Conservation (phyloP, 2,888 invertebrate species). For the Spatulosminthurus flaviceps region DNA sequence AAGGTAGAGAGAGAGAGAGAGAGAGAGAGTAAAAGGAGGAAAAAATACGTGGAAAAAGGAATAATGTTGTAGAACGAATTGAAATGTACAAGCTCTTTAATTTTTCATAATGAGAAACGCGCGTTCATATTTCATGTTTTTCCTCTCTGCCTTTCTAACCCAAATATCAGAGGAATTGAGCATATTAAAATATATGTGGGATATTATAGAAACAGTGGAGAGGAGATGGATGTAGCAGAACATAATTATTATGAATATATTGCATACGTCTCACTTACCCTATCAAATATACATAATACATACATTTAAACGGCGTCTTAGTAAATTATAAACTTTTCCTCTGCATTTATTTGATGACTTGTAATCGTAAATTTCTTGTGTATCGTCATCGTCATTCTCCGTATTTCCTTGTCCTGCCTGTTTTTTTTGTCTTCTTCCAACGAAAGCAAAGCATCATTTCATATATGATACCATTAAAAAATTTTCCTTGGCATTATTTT, state of each 20-base stretch:
- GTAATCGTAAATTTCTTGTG: slow-evolving; percentile 19
- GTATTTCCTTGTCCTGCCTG: neutral
- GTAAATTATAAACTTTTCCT: slow-evolving; percentile 27
- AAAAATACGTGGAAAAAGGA: neutral
- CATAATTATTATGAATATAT: no score
- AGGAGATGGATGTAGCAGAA: no score
- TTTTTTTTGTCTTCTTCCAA: neutral
- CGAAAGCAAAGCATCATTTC: no score
- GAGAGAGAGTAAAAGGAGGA: no score
- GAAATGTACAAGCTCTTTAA: neutral
- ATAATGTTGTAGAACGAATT: slow-evolving; percentile 7
- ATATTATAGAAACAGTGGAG: neutral
- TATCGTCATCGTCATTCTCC: neutral
- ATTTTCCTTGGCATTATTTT: no score
- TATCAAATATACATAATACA: neutral
- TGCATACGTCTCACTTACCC: neutral
- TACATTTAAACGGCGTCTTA: slow-evolving; percentile 19
- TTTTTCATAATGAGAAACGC: slow-evolving; percentile 21
- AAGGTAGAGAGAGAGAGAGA: no score
- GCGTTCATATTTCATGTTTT: slow-evolving; percentile 5
- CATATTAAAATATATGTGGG: no score
- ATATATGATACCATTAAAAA: no score
- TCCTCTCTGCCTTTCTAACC: slow-evolving; percentile 8
- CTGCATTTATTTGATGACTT: neutral
- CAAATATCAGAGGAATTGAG: slow-evolving; percentile 20